These are phyloP conservation scores for Mizuhopecten yessoensis DNA, from an alignment of 1,140 invertebrate species.

Conservation along the genomic window DNA sequence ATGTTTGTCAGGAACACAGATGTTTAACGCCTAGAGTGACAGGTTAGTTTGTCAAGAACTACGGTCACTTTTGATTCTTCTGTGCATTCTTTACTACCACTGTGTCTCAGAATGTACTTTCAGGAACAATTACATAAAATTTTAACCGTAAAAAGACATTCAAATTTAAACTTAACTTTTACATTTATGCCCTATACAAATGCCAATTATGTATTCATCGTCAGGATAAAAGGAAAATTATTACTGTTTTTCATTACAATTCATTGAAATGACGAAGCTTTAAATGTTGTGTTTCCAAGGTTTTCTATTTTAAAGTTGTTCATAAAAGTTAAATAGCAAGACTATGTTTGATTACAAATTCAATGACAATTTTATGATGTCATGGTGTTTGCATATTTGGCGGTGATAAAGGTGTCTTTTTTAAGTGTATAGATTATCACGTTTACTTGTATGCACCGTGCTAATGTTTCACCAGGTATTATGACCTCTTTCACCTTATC, in stretches of 20 bases:
- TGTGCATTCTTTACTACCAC: not conserved
- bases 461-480: not conserved
- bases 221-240: not conserved
- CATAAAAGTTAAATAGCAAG: conserved; percentile 4
- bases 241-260: not conserved
- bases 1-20: too few species aligned
- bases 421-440: not conserved
- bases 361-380: not conserved
- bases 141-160: not conserved
- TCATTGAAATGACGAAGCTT: conserved; percentile 23
- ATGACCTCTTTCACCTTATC: not conserved
- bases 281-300: conserved; percentile 5
- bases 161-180: not conserved
- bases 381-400: not conserved
- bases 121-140: not conserved
- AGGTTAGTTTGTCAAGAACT: not conserved
- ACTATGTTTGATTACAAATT: conserved; percentile 18
- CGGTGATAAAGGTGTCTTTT: not conserved
- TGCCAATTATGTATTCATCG: not conserved
- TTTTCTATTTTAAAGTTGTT: not conserved
- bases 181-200: not conserved
- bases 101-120: not conserved
- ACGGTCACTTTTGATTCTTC: not conserved
- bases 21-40: too few species aligned
- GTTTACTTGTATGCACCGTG: not conserved